Percentiles rank a stretch among this genome's conserved stretches.
Conservation (phyloP, 2,888 invertebrate genomes). For the Apamea crenata region DNA sequence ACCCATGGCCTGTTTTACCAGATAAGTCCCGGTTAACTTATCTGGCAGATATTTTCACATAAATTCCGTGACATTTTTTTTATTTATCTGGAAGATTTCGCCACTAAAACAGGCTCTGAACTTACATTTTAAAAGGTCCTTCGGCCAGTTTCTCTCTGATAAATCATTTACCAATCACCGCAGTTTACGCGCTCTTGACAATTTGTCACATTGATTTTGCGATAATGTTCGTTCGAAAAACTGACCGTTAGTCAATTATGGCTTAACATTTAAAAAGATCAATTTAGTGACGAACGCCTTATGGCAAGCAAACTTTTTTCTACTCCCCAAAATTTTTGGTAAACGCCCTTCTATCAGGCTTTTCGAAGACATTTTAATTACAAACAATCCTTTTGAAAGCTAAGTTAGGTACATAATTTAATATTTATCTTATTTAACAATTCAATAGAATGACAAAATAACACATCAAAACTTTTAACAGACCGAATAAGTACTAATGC, state of each 20-base stretch:
- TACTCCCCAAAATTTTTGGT: not conserved
- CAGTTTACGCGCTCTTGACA: not conserved
- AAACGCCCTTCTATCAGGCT: not conserved
- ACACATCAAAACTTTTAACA: constrained; percentile 55
- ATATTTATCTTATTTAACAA: constrained; percentile 54
- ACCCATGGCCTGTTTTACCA: not conserved
- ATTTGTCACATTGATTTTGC: not conserved
- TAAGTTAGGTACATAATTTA: constrained; percentile 36
- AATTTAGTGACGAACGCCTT: constrained; percentile 14
- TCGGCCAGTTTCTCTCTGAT: not conserved
- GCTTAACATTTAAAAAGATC: constrained; percentile 9
- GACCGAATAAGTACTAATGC: constrained; percentile 64
- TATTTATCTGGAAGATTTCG: constrained; percentile 14
- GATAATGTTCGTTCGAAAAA: not conserved
- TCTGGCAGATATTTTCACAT: not conserved
- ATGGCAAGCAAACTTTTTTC: constrained; percentile 27
- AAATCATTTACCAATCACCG: not conserved
- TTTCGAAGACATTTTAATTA: constrained; percentile 14
- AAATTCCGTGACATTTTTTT: not conserved
- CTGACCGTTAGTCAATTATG: not conserved
- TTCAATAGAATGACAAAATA: constrained; percentile 54
- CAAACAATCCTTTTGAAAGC: constrained; percentile 44
- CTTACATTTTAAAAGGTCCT: constrained; percentile 2
- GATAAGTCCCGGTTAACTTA: not conserved
- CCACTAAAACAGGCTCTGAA: not conserved